A percentile compares a stretch with the other conserved stretches of the same genome.
Conservation (phyloP, 1,140 invertebrate species). For the Polypedilum vanderplanki region DNA sequence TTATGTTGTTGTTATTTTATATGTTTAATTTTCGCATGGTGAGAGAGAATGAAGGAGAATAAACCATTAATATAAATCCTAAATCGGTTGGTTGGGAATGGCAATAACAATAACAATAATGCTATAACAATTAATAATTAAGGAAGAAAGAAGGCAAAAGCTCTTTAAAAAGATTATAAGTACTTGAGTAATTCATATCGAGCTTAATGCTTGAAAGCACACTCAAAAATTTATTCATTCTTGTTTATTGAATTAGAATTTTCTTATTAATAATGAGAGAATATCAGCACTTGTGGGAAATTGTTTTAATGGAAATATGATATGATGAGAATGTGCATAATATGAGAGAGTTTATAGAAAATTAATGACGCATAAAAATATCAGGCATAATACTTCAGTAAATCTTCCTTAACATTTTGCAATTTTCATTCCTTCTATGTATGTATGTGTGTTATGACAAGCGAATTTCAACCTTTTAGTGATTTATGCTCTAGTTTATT, state of each 20-base stretch:
- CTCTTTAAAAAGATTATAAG: neutral
- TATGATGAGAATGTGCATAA: too few species aligned
- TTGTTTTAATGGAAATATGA: too few species aligned
- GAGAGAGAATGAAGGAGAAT: neutral
- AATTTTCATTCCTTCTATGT: too few species aligned
- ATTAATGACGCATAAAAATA: conserved; percentile 14
- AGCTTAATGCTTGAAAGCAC: conserved; percentile 17
- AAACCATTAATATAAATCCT: conserved; percentile 19
- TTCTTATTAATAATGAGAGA: too few species aligned
- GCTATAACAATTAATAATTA: conserved; percentile 20
- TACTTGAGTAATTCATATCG: conserved; percentile 2
- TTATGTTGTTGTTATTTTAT: too few species aligned
- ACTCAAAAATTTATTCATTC: conserved; percentile 3
- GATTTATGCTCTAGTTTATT: too few species aligned
- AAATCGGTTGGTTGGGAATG: neutral
- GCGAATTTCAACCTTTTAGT: too few species aligned
- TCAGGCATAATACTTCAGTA: conserved; percentile 12
- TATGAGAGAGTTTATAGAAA: neutral
- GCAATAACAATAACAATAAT: neutral
- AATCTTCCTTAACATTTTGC: neutral
- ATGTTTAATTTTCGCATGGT: too few species aligned
- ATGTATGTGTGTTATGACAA: too few species aligned
- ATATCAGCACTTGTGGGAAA: too few species aligned
- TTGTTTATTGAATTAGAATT: conserved; percentile 8
- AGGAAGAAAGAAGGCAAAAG: neutral